Conservation (phyloP, 1,140 invertebrate species). For the Mamestra configurata region DNA sequence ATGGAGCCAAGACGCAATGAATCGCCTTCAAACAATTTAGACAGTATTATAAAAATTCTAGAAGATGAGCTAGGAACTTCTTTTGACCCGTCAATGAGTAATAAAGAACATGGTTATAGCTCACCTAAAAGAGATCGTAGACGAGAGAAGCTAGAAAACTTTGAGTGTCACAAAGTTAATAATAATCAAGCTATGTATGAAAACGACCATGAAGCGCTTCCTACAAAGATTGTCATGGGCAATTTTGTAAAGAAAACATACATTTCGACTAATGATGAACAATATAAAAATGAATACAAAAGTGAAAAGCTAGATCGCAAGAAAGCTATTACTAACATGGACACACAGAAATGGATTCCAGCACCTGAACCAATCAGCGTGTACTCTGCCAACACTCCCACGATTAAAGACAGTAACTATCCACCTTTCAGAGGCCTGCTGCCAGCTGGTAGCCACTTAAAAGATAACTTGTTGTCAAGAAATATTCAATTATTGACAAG, state of each 20-base stretch:
- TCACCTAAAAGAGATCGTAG: slow-evolving; percentile 48
- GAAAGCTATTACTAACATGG: slow-evolving; percentile 64
- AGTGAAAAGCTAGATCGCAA: slow-evolving; percentile 66
- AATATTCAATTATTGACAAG: slow-evolving; percentile 62
- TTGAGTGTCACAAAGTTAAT: slow-evolving; percentile 50
- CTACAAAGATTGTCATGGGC: slow-evolving; percentile 65
- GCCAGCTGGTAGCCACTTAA: slow-evolving; percentile 39
- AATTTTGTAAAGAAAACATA: slow-evolving; percentile 67
- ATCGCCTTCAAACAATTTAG: slow-evolving; percentile 67
- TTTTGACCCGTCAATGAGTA: slow-evolving; percentile 57
- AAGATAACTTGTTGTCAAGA: slow-evolving; percentile 61
- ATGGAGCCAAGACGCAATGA: slow-evolving; percentile 59
- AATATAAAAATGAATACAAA: slow-evolving; percentile 60
- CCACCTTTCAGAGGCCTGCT: slow-evolving; percentile 20
- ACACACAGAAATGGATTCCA: slow-evolving; percentile 61
- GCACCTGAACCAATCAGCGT: slow-evolving; percentile 43
- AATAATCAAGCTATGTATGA: slow-evolving; percentile 49
- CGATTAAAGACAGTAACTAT: slow-evolving; percentile 50
- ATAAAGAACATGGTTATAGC: slow-evolving; percentile 47
- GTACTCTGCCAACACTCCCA: slow-evolving; percentile 19
- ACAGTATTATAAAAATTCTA: slow-evolving; percentile 77
- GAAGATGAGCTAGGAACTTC: slow-evolving; percentile 76
- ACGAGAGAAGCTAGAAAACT: slow-evolving; percentile 44
- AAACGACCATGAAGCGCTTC: slow-evolving; percentile 52
- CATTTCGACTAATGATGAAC: slow-evolving; percentile 57